Conservation (phyloP, 64 coral and sea anemone genomes). For the Montipora capricornis region DNA sequence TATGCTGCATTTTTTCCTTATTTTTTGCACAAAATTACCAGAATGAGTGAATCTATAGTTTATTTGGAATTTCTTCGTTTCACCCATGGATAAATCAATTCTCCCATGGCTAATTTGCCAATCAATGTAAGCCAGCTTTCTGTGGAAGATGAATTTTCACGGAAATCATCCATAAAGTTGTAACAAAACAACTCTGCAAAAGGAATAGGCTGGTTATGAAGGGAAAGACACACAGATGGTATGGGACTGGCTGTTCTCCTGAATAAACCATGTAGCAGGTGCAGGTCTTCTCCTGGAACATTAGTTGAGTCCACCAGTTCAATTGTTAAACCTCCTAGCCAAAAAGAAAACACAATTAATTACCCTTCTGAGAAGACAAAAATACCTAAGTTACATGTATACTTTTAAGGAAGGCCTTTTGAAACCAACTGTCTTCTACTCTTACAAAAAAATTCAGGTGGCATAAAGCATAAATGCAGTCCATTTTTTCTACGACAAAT, state of each 20-base stretch:
- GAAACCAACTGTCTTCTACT: too few species aligned
- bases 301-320: neutral
- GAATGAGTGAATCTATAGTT: too few species aligned
- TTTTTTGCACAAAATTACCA: too few species aligned
- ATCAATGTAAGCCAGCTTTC: constrained; percentile 17
- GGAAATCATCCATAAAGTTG: neutral
- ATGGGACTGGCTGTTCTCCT: neutral
- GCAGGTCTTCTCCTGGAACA: neutral
- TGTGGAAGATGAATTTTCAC: neutral
- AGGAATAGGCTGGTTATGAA: constrained; percentile 30
- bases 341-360: neutral
- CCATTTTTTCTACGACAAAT: too few species aligned
- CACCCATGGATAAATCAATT: constrained; percentile 75
- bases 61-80: constrained; percentile 21
- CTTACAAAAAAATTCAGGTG: too few species aligned
- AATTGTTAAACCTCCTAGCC: constrained; percentile 9
- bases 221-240: neutral
- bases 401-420: too few species aligned
- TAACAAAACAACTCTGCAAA: neutral
- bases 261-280: neutral
- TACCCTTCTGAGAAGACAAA: neutral
- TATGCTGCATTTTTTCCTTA: too few species aligned
- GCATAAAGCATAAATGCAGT: too few species aligned
- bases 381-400: neutral
- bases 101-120: constrained; percentile 33